Evolutionary conservation across 2,113 vertebrate species (phyloP).

Genomic region (Saccopteryx leptura): DNA sequence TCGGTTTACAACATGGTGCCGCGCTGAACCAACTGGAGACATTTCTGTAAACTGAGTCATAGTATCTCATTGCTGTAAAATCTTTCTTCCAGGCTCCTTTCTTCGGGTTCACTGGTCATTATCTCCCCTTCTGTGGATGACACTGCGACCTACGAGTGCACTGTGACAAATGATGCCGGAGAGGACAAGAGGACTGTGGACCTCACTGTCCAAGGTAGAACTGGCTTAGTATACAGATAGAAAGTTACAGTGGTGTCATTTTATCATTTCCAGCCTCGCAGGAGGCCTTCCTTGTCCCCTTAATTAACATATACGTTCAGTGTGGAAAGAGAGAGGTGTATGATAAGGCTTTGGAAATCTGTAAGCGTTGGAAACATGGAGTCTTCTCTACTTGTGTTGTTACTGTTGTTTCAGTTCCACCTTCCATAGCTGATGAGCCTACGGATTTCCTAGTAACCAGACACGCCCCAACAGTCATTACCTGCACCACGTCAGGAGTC

Average conservation of each 20-base stretch:
- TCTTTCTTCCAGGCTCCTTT: slow-evolving; percentile 91
- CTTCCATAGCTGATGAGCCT: slow-evolving; percentile 96
- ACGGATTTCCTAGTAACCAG: slow-evolving; percentile 93
- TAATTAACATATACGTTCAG: background rate
- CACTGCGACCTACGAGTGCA: slow-evolving; percentile 94
- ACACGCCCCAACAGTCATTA: slow-evolving; percentile 92
- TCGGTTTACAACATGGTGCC: background rate
- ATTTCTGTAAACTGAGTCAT: background rate
- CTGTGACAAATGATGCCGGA: slow-evolving; percentile 94
- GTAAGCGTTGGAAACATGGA: background rate
- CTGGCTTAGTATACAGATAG: background rate
- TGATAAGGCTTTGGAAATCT: background rate
- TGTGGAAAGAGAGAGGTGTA: background rate
- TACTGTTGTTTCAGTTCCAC: slow-evolving; percentile 91
- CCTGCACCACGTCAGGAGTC: slow-evolving; percentile 94
- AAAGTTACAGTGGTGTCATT: background rate
- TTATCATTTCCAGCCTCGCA: background rate
- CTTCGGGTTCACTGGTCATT: slow-evolving; percentile 96
- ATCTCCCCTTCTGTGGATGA: slow-evolving; percentile 97
- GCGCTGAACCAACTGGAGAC: background rate
- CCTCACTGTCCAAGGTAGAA: slow-evolving; percentile 94
- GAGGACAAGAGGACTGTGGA: slow-evolving; percentile 90
- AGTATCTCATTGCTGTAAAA: background rate
- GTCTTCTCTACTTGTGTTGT: background rate
- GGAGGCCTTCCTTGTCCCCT: background rate